Percentiles rank a stretch among this genome's conserved stretches.
phyloP scores from a whole-genome alignment of 2,888 invertebrate species.

The Ischnura elegans region DNA sequence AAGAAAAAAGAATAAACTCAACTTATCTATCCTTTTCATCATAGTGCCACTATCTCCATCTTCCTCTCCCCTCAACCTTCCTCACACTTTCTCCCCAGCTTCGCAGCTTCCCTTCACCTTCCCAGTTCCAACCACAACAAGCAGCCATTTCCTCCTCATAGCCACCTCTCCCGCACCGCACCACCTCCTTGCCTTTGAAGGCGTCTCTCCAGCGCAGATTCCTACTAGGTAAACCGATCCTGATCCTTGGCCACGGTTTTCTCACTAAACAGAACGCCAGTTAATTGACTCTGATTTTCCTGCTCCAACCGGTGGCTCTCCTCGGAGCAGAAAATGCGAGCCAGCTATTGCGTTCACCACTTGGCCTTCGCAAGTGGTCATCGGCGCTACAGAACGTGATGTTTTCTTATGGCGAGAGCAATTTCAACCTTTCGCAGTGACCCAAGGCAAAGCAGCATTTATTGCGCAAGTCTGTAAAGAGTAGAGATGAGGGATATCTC shows the following conservation, averaged over 20 bases:
- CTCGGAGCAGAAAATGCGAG: not conserved
- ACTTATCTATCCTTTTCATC: too few species aligned
- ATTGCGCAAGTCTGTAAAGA: too few species aligned
- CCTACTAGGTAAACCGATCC: not conserved
- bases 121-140: not conserved
- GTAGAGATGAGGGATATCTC: too few species aligned
- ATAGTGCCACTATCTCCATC: too few species aligned
- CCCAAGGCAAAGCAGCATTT: too few species aligned
- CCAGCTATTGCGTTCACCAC: not conserved
- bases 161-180: not conserved
- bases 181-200: not conserved
- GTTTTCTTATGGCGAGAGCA: not conserved
- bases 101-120: not conserved
- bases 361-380: not conserved
- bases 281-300: constrained; percentile 10
- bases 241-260: not conserved
- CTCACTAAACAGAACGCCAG: not conserved
- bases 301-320: not conserved
- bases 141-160: not conserved
- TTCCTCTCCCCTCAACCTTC: not conserved
- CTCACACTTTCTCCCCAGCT: not conserved
- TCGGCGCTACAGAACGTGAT: not conserved
- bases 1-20: too few species aligned
- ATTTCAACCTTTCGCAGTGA: too few species aligned
- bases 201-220: not conserved